Conservation (phyloP, 2,113 vertebrate species). For the Irena cyanogastra region DNA sequence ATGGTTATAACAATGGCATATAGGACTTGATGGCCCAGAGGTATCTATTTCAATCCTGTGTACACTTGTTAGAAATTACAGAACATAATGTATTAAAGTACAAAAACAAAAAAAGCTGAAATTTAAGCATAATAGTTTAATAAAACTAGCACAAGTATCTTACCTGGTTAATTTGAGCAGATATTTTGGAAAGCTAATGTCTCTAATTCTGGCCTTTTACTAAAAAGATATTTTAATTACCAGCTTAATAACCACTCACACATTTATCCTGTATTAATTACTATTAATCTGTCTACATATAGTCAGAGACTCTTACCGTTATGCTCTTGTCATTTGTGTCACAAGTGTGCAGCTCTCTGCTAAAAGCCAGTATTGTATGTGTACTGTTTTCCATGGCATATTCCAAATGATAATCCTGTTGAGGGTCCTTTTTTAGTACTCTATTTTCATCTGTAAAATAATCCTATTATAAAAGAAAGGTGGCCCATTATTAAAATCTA, state of each 20-base stretch:
- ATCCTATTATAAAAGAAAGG: constrained; percentile 72
- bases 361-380: constrained; percentile 82
- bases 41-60: background rate
- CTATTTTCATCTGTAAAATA: constrained; percentile 81
- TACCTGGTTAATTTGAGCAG: background rate
- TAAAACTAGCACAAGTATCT: background rate
- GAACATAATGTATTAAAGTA: background rate
- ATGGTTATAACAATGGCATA: background rate
- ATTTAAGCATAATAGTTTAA: background rate
- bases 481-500: background rate
- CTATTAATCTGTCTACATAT: background rate
- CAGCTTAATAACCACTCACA: background rate
- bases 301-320: constrained; percentile 71
- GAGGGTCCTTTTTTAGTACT: constrained; percentile 75
- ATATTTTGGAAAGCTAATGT: background rate
- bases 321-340: constrained; percentile 80
- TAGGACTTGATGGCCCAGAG: background rate
- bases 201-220: background rate
- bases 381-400: constrained; percentile 85
- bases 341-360: constrained; percentile 80
- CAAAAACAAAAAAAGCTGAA: background rate
- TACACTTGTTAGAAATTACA: background rate
- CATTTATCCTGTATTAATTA: background rate
- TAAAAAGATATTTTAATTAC: background rate
- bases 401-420: constrained; percentile 82